phyloP scores from a whole-genome alignment of 2,888 invertebrate genomes.

The Hirtodrosophila confusa region DNA sequence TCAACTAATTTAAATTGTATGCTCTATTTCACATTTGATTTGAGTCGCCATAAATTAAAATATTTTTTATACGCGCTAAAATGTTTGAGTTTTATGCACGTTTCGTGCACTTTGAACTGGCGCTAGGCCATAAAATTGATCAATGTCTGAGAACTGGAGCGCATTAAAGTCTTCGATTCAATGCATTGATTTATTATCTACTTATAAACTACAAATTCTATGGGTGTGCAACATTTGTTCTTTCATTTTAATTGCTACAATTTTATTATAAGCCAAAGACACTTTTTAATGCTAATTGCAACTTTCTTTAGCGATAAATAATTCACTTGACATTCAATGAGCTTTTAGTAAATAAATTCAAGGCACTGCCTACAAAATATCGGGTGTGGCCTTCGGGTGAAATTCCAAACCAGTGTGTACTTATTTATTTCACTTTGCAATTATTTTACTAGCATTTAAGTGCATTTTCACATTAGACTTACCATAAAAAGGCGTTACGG shows the following conservation, averaged over 20 bases:
- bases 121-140: constrained; percentile 38
- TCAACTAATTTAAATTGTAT: constrained; percentile 65
- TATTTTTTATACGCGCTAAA: constrained; percentile 13
- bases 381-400: constrained; percentile 35
- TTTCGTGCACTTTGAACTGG: constrained; percentile 56
- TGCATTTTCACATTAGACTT: constrained; percentile 33
- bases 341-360: constrained; percentile 35
- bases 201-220: neutral
- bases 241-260: neutral
- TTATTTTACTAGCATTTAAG: constrained; percentile 11
- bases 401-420: constrained; percentile 11
- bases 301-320: constrained; percentile 45
- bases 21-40: constrained; percentile 60
- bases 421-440: neutral
- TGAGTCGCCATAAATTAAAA: constrained; percentile 56
- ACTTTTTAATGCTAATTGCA: constrained; percentile 11
- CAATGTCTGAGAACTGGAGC: constrained; percentile 38
- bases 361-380: constrained; percentile 7
- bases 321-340: constrained; percentile 34
- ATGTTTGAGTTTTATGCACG: constrained; percentile 37
- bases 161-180: constrained; percentile 30
- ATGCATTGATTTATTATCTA: constrained; percentile 36
- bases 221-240: neutral
- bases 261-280: neutral
- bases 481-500: constrained; percentile 59